Conservation (phyloP, 2,113 vertebrate species). For the Kobus ellipsiprymnus region DNA sequence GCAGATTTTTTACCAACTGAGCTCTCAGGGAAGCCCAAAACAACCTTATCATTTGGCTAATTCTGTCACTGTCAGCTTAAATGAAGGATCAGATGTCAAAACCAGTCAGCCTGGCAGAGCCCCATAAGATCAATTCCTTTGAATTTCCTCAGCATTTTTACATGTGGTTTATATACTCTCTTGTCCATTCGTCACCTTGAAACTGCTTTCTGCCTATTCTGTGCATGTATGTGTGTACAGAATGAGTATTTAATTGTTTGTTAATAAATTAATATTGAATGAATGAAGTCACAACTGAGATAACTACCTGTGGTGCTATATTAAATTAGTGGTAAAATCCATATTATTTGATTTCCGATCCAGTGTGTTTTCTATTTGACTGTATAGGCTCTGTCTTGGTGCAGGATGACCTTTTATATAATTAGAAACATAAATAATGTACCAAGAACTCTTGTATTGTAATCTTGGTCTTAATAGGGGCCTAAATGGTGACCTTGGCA, state of each 20-base stretch:
- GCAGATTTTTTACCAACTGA: background rate
- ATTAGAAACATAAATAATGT: slow-evolving; percentile 7
- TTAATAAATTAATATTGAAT: slow-evolving; percentile 56
- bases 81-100: background rate
- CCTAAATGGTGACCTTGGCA: background rate
- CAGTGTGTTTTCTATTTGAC: background rate
- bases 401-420: slow-evolving; percentile 13
- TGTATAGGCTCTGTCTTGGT: background rate
- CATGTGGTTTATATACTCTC: background rate
- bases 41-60: background rate
- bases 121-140: background rate
- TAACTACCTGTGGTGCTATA: slow-evolving; percentile 35
- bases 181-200: background rate
- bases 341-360: slow-evolving; percentile 56
- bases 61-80: background rate
- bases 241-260: slow-evolving; percentile 12
- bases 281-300: slow-evolving; percentile 10
- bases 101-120: background rate
- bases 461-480: background rate
- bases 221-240: background rate
- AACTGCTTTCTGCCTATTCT: slow-evolving; percentile 6
- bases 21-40: background rate
- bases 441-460: background rate
- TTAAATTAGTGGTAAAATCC: slow-evolving; percentile 52
- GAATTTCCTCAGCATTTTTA: background rate